Percentiles rank a stretch among this genome's conserved stretches.
phyloP scores from a whole-genome alignment of 2,113 vertebrate species.

The Tricholaema leucomelas region DNA sequence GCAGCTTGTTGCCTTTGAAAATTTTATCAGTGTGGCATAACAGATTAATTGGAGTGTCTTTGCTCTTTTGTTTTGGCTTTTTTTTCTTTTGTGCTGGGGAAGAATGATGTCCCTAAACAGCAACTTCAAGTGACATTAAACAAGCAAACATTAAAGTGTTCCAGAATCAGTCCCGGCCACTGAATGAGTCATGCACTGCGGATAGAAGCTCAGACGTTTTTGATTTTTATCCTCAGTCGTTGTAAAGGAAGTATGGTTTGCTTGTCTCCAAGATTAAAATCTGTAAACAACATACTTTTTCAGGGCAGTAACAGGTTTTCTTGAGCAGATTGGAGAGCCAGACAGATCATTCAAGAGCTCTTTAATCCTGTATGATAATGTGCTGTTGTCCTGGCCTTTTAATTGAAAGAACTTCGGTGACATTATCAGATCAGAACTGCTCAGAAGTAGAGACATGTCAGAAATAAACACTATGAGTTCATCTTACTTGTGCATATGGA shows the following conservation, averaged over 20 bases:
- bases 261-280: constrained; percentile 29
- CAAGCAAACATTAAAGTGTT: neutral
- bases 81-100: neutral
- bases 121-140: neutral
- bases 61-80: neutral
- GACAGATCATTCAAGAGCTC: neutral
- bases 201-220: neutral
- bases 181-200: constrained; percentile 54
- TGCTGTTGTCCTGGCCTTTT: neutral
- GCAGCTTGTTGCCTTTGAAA: neutral
- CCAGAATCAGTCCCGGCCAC: neutral
- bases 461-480: neutral
- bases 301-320: neutral
- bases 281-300: neutral
- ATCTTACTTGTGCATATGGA: neutral
- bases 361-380: neutral
- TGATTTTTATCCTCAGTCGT: neutral
- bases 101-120: neutral
- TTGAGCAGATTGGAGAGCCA: neutral
- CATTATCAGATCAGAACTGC: neutral
- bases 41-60: neutral
- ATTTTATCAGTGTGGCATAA: neutral
- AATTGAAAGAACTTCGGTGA: neutral
- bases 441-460: neutral
- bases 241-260: neutral